Evolutionary conservation across 2,113 vertebrate genomes (phyloP), one percentile per base, ranked within the genome.

Genomic region (Chaetodon auriga): DNA sequence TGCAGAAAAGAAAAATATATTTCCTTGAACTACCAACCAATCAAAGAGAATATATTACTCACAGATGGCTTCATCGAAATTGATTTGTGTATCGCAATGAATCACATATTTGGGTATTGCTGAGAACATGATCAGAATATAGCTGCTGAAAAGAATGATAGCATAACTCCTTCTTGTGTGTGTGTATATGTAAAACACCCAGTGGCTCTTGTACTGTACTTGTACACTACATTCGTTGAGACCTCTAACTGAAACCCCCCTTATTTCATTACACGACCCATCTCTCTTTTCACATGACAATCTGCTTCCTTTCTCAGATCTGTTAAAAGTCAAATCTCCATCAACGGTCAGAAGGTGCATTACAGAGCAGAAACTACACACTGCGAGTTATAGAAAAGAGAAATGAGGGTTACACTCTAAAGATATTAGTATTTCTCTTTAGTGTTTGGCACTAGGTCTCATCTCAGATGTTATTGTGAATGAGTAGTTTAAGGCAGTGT

Each of bases 381-480:
- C 41, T 36, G 12, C 3, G 7, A 11, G 14, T 7, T 58, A 5
- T 2, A 55, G 14, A 38, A 16, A n/a, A 21, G 46, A 51, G 5
- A 46, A n/a, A 43, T 36, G 9, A 25, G 4, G 18, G 7, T 16
- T 5, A 15, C 16, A 38, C 35, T 19, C 18, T 25, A 7, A 15
- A 54, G 5, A 57, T 55, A 43, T 46, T 9, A 13, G n/a, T 58
- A 45, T 38, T 6, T 57, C 1, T 57, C 14, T 72, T 38, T 9
- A 73, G 8, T 61, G 53, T 36, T 19, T 18, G 14, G 19, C 35
- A 30, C 46, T 61, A 15, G 7, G 5, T 73, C 51, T 58, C 19
- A 14, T 49, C 68, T 46, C 23, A 51, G n/a, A 21, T 41, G 45
- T 77, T 49, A 70, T 25, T 86, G 4, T 36, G 69, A 71, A 71